Evolutionary conservation across 2,888 invertebrate species (phyloP).

Genomic region (Tribolium freemani): DNA sequence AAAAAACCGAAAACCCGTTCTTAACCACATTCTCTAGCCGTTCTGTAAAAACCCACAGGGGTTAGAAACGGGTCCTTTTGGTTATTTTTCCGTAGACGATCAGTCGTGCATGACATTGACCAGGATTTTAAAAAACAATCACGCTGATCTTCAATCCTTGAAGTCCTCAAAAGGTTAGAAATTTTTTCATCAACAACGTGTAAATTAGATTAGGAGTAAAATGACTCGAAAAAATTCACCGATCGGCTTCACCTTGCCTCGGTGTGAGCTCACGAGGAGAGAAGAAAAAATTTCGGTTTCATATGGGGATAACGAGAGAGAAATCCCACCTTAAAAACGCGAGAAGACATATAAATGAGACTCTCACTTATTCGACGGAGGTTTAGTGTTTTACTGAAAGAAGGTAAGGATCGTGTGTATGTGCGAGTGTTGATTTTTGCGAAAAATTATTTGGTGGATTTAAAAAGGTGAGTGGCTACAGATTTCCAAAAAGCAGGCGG

Average conservation of each 20-base stretch:
- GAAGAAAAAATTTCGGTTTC: slow-evolving; percentile 18
- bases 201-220: neutral
- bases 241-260: neutral
- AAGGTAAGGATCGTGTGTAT: slow-evolving; percentile 39
- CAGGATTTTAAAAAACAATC: neutral
- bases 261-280: neutral
- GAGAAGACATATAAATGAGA: slow-evolving; percentile 44
- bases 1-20: neutral
- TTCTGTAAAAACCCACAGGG: neutral
- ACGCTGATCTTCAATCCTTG: neutral
- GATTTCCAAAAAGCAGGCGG: neutral
- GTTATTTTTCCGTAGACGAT: neutral
- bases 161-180: neutral
- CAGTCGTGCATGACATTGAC: neutral
- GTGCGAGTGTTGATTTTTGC: slow-evolving; percentile 51
- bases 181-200: neutral
- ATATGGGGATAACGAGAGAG: slow-evolving; percentile 36
- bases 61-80: neutral
- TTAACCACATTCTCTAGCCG: neutral
- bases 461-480: slow-evolving; percentile 1
- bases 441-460: neutral
- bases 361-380: slow-evolving; percentile 43
- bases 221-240: neutral
- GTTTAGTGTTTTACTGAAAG: slow-evolving; percentile 36
- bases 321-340: slow-evolving; percentile 41